Percentiles rank a stretch among this genome's conserved stretches.
Evolutionary conservation across 2,888 invertebrate species (phyloP).

Genomic region (Clunio marinus): DNA sequence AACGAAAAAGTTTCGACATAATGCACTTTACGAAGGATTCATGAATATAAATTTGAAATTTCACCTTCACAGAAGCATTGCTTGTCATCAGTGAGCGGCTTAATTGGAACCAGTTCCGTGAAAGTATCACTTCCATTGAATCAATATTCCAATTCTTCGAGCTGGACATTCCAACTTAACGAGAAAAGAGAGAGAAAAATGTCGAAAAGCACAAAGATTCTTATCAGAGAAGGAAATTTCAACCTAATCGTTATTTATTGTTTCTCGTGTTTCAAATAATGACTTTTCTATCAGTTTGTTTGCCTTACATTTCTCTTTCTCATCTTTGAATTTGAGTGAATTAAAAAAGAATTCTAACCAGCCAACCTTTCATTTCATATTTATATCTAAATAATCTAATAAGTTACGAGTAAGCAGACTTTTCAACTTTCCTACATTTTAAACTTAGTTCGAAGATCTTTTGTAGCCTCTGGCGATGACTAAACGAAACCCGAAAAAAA

Average conservation of each 20-base stretch:
- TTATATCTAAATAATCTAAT: not conserved
- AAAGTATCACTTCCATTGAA: slow-evolving; percentile 31
- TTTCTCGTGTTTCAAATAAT: slow-evolving; percentile 34
- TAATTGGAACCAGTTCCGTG: slow-evolving; percentile 26
- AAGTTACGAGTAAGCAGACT: not conserved
- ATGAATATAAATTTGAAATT: slow-evolving; percentile 5
- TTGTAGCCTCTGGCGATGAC: too few relatives aligned
- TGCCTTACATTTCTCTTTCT: slow-evolving; percentile 9
- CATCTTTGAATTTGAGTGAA: too few relatives aligned
- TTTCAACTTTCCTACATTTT: too few relatives aligned
- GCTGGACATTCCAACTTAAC: slow-evolving; percentile 30
- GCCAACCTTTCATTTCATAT: not conserved
- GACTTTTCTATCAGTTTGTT: slow-evolving; percentile 35
- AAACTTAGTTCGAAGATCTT: too few relatives aligned
- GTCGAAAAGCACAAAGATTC: slow-evolving; percentile 25
- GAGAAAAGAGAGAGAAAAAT: not conserved
- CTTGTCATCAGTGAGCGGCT: slow-evolving; percentile 27
- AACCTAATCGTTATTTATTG: slow-evolving; percentile 38
- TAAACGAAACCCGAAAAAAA: too few relatives aligned
- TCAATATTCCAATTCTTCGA: slow-evolving; percentile 7
- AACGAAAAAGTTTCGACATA: too few relatives aligned
- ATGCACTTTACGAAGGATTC: slow-evolving; percentile 8
- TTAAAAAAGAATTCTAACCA: too few relatives aligned
- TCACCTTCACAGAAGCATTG: slow-evolving; percentile 27
- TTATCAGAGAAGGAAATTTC: slow-evolving; percentile 20